Evolutionary conservation across 2,113 vertebrate species (phyloP).

Genomic region (Euleptes europaea): DNA sequence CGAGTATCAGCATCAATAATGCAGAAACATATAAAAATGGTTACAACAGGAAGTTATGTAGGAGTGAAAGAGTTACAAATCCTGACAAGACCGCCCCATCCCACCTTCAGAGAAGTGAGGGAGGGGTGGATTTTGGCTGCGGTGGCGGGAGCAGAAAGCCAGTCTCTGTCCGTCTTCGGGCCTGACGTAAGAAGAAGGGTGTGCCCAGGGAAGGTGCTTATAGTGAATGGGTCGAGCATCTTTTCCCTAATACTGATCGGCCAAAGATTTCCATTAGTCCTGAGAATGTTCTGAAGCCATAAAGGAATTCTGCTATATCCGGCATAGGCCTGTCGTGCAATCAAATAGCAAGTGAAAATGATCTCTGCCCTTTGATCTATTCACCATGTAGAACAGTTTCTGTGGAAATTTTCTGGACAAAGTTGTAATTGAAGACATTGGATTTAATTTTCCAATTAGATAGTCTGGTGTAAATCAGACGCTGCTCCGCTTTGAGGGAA

Average conservation of each 20-base stretch:
- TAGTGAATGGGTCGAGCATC: too few relatives aligned
- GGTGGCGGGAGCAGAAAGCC: too few relatives aligned
- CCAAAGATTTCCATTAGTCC: neutral
- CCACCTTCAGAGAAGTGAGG: too few relatives aligned
- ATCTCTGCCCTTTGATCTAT: neutral
- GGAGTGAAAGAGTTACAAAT: neutral
- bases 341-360: neutral
- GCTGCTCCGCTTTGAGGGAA: neutral
- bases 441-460: neutral
- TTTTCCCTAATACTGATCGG: too few relatives aligned
- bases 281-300: neutral
- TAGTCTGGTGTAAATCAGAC: neutral
- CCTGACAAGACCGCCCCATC: neutral
- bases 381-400: neutral
- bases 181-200: too few relatives aligned
- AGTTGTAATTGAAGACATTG: neutral
- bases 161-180: too few relatives aligned
- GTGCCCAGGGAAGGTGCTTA: too few relatives aligned
- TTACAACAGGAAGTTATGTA: neutral
- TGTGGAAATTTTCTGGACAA: slow-evolving; percentile 16
- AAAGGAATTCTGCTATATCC: neutral
- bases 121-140: too few relatives aligned
- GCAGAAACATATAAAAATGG: neutral
- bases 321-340: neutral
- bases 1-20: too few relatives aligned